Percentiles rank a stretch among this genome's conserved stretches.
phyloP scores from a whole-genome alignment of 2,113 vertebrate genomes.

The Salvator merianae region DNA sequence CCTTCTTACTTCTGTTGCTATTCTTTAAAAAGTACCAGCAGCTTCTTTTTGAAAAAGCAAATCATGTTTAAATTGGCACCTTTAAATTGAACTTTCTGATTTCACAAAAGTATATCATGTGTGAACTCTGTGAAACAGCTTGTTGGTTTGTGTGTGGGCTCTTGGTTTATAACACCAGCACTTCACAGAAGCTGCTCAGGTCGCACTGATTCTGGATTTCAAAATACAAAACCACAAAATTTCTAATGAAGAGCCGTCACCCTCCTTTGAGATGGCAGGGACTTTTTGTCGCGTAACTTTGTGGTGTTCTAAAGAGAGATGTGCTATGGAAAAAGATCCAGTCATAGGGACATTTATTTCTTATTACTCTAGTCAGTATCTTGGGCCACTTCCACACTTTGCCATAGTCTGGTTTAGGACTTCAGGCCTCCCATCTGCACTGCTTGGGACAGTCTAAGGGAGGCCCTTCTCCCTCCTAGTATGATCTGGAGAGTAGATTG shows the following conservation, averaged over 20 bases:
- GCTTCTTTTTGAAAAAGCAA: not conserved
- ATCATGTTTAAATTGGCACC: not conserved
- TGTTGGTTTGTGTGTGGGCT: not conserved
- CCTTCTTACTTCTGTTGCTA: not conserved
- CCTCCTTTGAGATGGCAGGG: not conserved
- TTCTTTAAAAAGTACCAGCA: not conserved
- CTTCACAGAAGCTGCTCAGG: not conserved
- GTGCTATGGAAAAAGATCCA: not conserved
- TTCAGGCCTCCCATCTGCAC: too few relatives aligned
- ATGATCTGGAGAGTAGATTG: too few relatives aligned
- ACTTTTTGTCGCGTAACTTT: not conserved
- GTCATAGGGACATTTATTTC: not conserved
- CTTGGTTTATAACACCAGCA: conserved; percentile 16
- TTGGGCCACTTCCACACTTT: not conserved
- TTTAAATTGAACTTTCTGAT: conserved; percentile 4
- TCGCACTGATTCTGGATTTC: not conserved
- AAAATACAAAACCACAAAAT: not conserved
- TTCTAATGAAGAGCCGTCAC: conserved; percentile 4
- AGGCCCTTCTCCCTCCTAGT: too few relatives aligned
- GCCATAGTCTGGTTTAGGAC: too few relatives aligned
- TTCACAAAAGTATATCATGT: not conserved
- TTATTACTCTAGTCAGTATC: not conserved
- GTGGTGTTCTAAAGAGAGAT: not conserved
- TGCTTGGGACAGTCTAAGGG: too few relatives aligned
- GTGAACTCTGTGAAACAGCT: conserved; percentile 10